Evolutionary conservation across 2,888 invertebrate genomes (phyloP).

Genomic region (Bellardia bayeri): DNA sequence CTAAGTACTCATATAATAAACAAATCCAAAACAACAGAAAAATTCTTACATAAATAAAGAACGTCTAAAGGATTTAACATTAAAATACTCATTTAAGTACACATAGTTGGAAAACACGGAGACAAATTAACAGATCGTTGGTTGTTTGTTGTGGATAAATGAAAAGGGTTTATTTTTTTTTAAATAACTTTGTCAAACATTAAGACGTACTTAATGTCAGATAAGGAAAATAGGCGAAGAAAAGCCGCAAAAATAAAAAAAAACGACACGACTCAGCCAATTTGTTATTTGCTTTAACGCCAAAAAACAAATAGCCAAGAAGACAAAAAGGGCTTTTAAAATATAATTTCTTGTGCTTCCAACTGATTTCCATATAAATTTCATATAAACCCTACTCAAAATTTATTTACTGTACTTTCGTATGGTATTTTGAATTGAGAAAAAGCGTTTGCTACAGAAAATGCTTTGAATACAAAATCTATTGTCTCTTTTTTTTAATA

Average conservation of each 20-base stretch:
- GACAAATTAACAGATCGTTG: conserved; percentile 18
- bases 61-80: conserved; percentile 31
- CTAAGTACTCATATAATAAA: neutral
- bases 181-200: conserved; percentile 43
- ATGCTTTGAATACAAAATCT: too few relatives aligned
- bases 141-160: conserved; percentile 15
- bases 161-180: conserved; percentile 42
- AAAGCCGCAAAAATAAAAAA: neutral
- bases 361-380: conserved; percentile 44
- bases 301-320: conserved; percentile 8
- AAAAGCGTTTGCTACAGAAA: too few relatives aligned
- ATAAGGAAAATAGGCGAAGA: conserved; percentile 7
- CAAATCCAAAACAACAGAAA: neutral
- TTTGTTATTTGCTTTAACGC: conserved; percentile 12
- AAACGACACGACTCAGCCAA: neutral
- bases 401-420: neutral
- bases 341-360: conserved; percentile 26
- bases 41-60: neutral
- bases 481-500: too few relatives aligned
- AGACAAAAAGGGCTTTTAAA: conserved; percentile 25
- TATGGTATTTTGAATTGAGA: neutral
- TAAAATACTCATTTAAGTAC: conserved; percentile 41
- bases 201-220: conserved; percentile 54
- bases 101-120: neutral
- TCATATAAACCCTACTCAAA: neutral